Percentiles rank a stretch among this genome's conserved stretches.
These are phyloP conservation scores for Drosophila yooni DNA, from an alignment of 2,888 invertebrate species.

Conservation along the genomic window DNA sequence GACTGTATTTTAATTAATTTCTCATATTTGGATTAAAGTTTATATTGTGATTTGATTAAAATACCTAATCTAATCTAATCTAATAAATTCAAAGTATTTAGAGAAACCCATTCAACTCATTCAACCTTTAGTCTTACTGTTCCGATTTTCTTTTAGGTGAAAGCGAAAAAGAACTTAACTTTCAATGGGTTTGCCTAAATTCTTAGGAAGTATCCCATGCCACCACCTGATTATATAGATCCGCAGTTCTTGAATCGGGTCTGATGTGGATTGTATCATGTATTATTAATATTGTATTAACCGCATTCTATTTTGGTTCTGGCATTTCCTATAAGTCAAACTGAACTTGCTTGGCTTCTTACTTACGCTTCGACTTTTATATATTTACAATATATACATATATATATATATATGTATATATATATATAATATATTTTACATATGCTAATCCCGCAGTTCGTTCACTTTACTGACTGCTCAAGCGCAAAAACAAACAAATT, in stretches of 20 bases:
- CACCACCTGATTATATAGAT: conserved; percentile 16
- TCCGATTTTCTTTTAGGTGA: neutral
- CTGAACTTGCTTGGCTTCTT: conserved; percentile 45
- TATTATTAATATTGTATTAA: conserved; percentile 8
- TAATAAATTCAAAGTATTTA: neutral
- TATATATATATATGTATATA: neutral
- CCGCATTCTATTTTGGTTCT: conserved; percentile 12
- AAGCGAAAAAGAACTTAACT: neutral
- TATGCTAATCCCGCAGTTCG: conserved; percentile 23
- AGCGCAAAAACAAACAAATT: conserved; percentile 34
- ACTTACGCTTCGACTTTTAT: neutral
- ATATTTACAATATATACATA: neutral
- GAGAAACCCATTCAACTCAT: neutral
- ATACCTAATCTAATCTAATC: neutral
- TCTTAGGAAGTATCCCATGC: neutral
- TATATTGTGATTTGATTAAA: neutral
- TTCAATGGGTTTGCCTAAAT: neutral
- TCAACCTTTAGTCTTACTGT: neutral
- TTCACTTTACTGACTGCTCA: conserved; percentile 40
- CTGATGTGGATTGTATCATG: neutral
- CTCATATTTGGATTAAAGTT: neutral
- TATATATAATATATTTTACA: neutral
- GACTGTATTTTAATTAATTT: neutral
- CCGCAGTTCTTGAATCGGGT: conserved; percentile 32
- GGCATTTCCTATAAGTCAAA: conserved; percentile 19